Conservation (phyloP, 92 coral and sea anemone genomes). For the Bergia puertoricense region DNA sequence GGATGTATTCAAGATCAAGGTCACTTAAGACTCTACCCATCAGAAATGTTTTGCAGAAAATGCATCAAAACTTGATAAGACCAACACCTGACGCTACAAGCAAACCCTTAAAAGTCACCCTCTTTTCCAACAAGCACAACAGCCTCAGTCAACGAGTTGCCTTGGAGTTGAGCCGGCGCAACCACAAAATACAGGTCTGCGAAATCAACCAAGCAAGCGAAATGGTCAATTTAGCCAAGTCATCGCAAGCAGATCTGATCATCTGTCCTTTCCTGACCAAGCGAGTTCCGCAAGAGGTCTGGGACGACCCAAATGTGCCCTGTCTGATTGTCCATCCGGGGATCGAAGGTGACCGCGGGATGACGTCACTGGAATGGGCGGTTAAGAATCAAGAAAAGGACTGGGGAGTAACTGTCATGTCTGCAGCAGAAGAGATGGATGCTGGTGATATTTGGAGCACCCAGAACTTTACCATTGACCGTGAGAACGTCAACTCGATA, state of each 20-base stretch:
- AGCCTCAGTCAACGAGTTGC: slow-evolving; percentile 81
- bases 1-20: slow-evolving; percentile 13
- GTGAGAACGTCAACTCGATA: slow-evolving; percentile 71
- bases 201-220: slow-evolving; percentile 61
- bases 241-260: slow-evolving; percentile 58
- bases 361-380: slow-evolving; percentile 81
- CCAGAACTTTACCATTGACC: slow-evolving; percentile 53
- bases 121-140: slow-evolving; percentile 77
- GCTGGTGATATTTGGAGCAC: slow-evolving; percentile 84
- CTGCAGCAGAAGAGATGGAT: slow-evolving; percentile 79
- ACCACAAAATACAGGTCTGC: slow-evolving; percentile 60
- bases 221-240: slow-evolving; percentile 50
- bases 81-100: not conserved
- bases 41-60: slow-evolving; percentile 16
- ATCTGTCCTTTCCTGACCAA: slow-evolving; percentile 77
- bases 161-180: slow-evolving; percentile 59
- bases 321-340: slow-evolving; percentile 90
- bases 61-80: not conserved
- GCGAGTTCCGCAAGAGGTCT: slow-evolving; percentile 72
- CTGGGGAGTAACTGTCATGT: slow-evolving; percentile 80
- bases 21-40: not conserved
- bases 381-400: slow-evolving; percentile 55
- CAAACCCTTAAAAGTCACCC: slow-evolving; percentile 51
- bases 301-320: slow-evolving; percentile 55
- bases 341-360: slow-evolving; percentile 83